Conservation (phyloP, 2,113 vertebrate species). For the Oncorhynchus gorbuscha region DNA sequence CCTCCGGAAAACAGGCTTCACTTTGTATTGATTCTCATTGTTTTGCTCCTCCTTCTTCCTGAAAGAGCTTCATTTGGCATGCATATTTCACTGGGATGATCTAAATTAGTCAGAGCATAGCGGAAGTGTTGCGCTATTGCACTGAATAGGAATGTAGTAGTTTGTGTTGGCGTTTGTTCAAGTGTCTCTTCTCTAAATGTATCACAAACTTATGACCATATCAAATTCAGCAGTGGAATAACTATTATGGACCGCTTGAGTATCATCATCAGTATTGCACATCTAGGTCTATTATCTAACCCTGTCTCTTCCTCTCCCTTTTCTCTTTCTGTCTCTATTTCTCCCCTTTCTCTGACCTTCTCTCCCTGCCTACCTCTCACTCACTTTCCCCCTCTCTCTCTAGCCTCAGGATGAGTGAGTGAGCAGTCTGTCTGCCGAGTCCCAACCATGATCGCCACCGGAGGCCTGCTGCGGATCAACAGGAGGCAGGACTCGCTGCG, state of each 20-base stretch:
- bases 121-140: not conserved
- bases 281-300: not conserved
- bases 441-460: constrained; percentile 92
- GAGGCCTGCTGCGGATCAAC: constrained; percentile 91
- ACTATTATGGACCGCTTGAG: not conserved
- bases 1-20: not conserved
- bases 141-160: not conserved
- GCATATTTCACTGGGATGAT: not conserved
- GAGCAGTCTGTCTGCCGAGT: constrained; percentile 28
- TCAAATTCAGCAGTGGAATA: not conserved
- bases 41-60: not conserved
- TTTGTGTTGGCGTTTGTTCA: constrained; percentile 3
- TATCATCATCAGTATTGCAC: not conserved
- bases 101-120: not conserved
- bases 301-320: constrained; percentile 4
- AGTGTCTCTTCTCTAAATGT: not conserved
- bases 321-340: not conserved
- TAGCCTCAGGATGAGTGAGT: constrained; percentile 52
- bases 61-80: not conserved
- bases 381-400: constrained; percentile 15
- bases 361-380: not conserved
- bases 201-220: not conserved
- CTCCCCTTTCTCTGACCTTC: not conserved
- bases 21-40: not conserved
- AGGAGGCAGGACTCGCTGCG: constrained; percentile 88